A percentile compares a stretch with the other conserved stretches of the same genome.
Conservation (phyloP, 2,797 vertebrate species). For the Antennarius maculatus region DNA sequence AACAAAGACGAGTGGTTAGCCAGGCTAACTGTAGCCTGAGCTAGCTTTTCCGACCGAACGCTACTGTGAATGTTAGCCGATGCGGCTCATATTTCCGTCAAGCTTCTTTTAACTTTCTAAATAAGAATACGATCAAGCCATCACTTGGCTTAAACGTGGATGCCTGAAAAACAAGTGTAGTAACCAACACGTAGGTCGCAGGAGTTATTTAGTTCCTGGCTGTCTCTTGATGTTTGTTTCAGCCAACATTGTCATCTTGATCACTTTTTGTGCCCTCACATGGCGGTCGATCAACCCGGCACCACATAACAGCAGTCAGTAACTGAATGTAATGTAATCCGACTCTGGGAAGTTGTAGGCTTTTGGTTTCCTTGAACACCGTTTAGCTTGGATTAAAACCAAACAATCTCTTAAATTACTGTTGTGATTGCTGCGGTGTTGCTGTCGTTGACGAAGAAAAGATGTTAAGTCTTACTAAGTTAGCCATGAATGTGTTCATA, state of each 20-base stretch:
- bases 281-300: not conserved
- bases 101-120: slow-evolving; percentile 6
- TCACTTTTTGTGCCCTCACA: not conserved
- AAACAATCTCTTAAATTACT: not conserved
- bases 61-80: slow-evolving; percentile 16
- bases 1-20: slow-evolving; percentile 72
- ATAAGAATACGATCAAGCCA: not conserved
- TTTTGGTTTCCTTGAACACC: not conserved
- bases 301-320: not conserved
- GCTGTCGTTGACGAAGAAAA: not conserved
- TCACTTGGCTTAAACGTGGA: rapidly evolving
- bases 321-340: not conserved
- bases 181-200: too few relatives aligned
- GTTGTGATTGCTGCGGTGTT: not conserved
- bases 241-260: not conserved
- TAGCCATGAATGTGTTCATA: not conserved
- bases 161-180: rapidly evolving
- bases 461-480: not conserved
- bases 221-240: not conserved
- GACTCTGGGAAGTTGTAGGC: not conserved
- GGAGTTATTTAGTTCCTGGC: not conserved
- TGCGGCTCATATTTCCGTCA: slow-evolving; percentile 33
- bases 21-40: slow-evolving; percentile 47
- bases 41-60: slow-evolving; percentile 28
- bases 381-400: not conserved